Evolutionary conservation across 2,797 vertebrate species (phyloP).

Genomic region (Sebastes hopkinsi): DNA sequence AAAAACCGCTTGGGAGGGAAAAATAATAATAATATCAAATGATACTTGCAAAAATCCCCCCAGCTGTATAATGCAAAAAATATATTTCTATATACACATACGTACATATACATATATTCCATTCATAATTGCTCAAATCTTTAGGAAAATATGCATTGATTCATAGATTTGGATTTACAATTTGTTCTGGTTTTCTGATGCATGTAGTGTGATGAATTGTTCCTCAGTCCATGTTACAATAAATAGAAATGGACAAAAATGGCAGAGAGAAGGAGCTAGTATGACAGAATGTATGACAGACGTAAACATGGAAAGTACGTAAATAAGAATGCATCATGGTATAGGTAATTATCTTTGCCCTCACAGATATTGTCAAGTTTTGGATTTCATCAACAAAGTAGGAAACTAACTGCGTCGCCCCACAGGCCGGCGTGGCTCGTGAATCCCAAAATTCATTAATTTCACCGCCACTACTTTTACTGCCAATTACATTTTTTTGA

Average conservation of each 20-base stretch:
- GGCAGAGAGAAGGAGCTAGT: conserved; percentile 60
- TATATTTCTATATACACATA: conserved; percentile 87
- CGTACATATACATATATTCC: conserved; percentile 84
- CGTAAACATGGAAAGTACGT: conserved; percentile 77
- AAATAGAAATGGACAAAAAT: conserved; percentile 79
- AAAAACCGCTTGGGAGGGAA: conserved; percentile 71
- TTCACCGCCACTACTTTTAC: not conserved
- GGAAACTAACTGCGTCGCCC: conserved; percentile 62
- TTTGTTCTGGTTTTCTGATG: conserved; percentile 79
- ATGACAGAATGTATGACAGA: conserved; percentile 72
- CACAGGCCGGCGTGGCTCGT: not conserved
- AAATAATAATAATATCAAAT: conserved; percentile 74
- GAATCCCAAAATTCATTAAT: conserved; percentile 28
- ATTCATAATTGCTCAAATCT: conserved; percentile 84
- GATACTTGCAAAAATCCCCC: conserved; percentile 79
- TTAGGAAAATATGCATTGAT: conserved; percentile 85
- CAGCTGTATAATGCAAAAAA: conserved; percentile 85
- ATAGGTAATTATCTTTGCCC: conserved; percentile 78
- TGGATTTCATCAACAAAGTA: conserved; percentile 60
- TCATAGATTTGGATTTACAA: conserved; percentile 84
- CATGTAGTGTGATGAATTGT: conserved; percentile 81
- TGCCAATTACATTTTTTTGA: conserved; percentile 13
- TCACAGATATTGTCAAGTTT: conserved; percentile 51
- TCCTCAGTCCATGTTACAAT: conserved; percentile 80
- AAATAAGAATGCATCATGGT: conserved; percentile 75